Evolutionary conservation across 2,888 invertebrate genomes (phyloP), one percentile per base, ranked within the genome.

Genomic region (Troides helena): DNA sequence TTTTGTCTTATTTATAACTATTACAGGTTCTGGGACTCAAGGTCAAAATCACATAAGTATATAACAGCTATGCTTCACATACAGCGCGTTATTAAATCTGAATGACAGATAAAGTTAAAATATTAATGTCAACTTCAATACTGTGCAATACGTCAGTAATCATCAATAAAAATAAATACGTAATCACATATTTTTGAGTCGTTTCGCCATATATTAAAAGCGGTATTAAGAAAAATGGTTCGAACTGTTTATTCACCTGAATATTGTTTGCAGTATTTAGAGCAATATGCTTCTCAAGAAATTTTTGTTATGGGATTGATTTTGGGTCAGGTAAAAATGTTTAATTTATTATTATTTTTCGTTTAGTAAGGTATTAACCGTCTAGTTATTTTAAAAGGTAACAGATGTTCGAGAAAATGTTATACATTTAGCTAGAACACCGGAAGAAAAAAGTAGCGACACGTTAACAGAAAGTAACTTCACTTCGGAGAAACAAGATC

Each of bases 351-450:
- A 17, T 18, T 53, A 53, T n/a, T n/a, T 53, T 17, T 17, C n/a
- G 14, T 53, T 53, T 14, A 53, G 2, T 53, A 6, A 39, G 39
- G 7, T 39, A 10, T 39, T 39, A 39, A 39, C 4, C 6, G n/a
- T 17, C 18, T 14, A 53, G 10, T 53, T 14, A 53, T 53, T 53
- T 53, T 53, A 12, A 53, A 14, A 95, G 96, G 93, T 93, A 65
- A 93, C 95, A 65, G 89, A 90, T 53, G 94, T 94, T 71, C 95
- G 95, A 80, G 97, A 97, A 79, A 96, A 95, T 88, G 94, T 97
- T 4, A 94, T 97, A 50, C 97, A 97, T 82, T 89, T 98, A 80
- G 96, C 97, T 53, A 95, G 95, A 74, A 97, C 97, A 36, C 95
- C 96, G n/a, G 93, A 94, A 58, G 93, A 93, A 75, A 93, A 89